A percentile compares a stretch with the other conserved stretches of the same genome.
Conservation (phyloP, 1,140 invertebrate genomes). For the Zaprionus camerounensis region DNA sequence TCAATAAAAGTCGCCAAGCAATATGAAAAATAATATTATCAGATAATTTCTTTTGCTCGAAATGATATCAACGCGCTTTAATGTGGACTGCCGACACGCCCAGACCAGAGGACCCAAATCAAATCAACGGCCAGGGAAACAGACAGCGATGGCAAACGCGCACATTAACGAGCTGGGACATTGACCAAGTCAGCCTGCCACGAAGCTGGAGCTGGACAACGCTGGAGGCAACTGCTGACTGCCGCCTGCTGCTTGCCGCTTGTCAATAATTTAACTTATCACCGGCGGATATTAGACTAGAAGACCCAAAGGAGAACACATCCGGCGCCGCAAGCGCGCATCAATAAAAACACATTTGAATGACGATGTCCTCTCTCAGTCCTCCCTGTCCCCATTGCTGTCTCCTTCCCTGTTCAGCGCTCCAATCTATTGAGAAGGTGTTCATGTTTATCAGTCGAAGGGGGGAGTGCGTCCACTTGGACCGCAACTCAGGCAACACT, state of each 20-base stretch:
- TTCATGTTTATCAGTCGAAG: constrained; percentile 56
- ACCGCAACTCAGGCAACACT: constrained; percentile 58
- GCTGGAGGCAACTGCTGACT: constrained; percentile 10
- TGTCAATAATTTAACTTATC: constrained; percentile 83
- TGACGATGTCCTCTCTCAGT: constrained; percentile 14
- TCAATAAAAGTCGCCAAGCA: constrained; percentile 47
- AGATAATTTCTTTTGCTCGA: constrained; percentile 60
- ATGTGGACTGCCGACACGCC: constrained; percentile 38
- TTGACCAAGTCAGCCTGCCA: constrained; percentile 23
- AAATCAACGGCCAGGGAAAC: constrained; percentile 54
- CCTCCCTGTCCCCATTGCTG: neutral
- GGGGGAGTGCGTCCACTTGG: constrained; percentile 44
- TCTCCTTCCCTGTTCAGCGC: neutral
- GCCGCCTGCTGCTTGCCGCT: constrained; percentile 22
- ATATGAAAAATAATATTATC: constrained; percentile 59
- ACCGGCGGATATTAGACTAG: constrained; percentile 82
- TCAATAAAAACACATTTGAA: constrained; percentile 83
- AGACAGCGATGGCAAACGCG: constrained; percentile 18
- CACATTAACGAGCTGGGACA: constrained; percentile 49
- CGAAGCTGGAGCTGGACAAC: constrained; percentile 26
- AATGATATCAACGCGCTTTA: constrained; percentile 67
- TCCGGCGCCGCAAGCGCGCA: constrained; percentile 65
- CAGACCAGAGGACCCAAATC: constrained; percentile 55
- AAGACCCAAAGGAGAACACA: constrained; percentile 79
- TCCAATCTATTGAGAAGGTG: constrained; percentile 53